Base-by-base conservation (phyloP, 2,888 invertebrate species). In the Dusona sp. region DNA sequence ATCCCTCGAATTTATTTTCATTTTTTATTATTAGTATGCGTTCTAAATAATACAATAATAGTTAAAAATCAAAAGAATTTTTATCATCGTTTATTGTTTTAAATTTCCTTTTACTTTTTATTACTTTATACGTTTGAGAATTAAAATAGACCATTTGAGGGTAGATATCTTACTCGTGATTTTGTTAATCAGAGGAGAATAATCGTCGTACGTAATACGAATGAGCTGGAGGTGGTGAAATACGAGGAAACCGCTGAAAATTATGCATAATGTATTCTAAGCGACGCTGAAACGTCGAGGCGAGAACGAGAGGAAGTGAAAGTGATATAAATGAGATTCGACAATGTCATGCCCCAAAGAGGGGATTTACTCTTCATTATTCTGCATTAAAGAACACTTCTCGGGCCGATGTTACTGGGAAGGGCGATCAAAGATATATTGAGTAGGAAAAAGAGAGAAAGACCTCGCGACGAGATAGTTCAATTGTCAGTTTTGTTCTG, bases 361-460 rank as follows among this genome's bases (percentile, higher is more conserved):
- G 48, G 48, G 42, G 67, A 51, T 78, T 77, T 57, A 16, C 51
- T 75, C 67, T 65, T 73, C 78, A 81, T 85, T 78, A 78, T 81
- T 81, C 84, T 45, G 73, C 78, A 81, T 78, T 85, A 81, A 77
- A 73, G 73, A 85, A 81, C 78, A 73, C 84, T 85, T 85, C 73
- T 29, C 57, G 61, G 57, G 38, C 11, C 25, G 3, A 57, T 64
- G 22, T 73, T 70, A 81, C 65, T 36, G 45, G 65, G 29, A 25
- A 57, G 57, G 72, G 45, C 73, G 73, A 85, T 81, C 72, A 67
- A 78, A 48, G 13, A 61, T 45, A 61, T 73, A 48, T 73, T 42
- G 42, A 68, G 67, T 11, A 65, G 33, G 22, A 51, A 54, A 79
- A 84, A 19, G 19, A 45, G 36, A 36, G 61, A 61, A 38, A 0